Evolutionary conservation across 2,888 invertebrate genomes (phyloP).

Genomic region (Drosophila mimica): DNA sequence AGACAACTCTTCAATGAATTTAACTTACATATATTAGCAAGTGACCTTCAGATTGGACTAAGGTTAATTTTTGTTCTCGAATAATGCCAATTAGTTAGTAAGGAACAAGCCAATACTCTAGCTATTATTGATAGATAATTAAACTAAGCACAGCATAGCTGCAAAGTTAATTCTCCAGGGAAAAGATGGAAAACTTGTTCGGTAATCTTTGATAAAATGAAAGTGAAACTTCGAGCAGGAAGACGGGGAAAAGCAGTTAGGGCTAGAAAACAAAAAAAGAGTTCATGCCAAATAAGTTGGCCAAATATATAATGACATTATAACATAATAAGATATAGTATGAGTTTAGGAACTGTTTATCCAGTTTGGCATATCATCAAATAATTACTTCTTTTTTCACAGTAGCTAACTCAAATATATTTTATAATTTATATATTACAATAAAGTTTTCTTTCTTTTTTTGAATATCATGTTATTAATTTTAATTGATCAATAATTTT

Average conservation of each 20-base stretch:
- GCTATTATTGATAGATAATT: background rate
- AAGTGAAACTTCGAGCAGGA: no score
- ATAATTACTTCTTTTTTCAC: background rate
- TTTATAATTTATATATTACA: no score
- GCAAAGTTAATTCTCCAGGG: no score
- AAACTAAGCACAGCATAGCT: background rate
- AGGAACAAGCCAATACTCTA: background rate
- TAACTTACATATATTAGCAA: background rate
- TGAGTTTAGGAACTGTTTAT: background rate
- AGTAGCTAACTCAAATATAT: no score
- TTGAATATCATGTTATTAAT: no score
- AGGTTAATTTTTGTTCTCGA: background rate
- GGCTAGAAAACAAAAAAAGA: background rate
- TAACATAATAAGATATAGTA: background rate
- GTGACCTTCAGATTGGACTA: background rate
- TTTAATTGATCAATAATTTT: background rate
- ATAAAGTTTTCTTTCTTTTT: no score
- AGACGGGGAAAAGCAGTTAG: background rate
- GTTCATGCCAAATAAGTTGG: background rate
- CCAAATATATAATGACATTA: background rate
- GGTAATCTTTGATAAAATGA: no score
- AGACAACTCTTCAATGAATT: conserved; percentile 6
- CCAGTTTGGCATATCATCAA: background rate
- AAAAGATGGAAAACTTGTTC: no score
- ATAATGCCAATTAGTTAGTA: background rate